Percentiles rank a stretch among this genome's conserved stretches.
Evolutionary conservation across 2,797 vertebrate species (phyloP).

Genomic region (Danio kyathit): DNA sequence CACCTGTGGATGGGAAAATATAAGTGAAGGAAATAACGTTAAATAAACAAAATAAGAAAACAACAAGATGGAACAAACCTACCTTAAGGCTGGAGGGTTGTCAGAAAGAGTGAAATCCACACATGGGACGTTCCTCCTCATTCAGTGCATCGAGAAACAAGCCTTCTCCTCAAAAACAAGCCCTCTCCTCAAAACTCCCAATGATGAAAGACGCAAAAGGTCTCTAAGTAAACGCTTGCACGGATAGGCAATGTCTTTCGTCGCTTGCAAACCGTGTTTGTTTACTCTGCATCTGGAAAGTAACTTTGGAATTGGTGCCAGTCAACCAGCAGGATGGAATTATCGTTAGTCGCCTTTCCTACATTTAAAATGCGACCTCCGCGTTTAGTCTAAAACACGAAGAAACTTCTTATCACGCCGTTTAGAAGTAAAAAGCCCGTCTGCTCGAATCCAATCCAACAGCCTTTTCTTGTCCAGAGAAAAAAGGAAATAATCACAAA

Average conservation of each 20-base stretch:
- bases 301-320: conserved; percentile 41
- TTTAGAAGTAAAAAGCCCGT: conserved; percentile 51
- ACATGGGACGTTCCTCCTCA: conserved; percentile 48
- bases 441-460: conserved; percentile 61
- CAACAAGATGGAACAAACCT: conserved; percentile 34
- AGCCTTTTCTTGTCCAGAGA: conserved; percentile 46
- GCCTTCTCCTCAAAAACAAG: conserved; percentile 19
- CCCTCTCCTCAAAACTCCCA: conserved; percentile 25
- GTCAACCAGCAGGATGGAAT: conserved; percentile 38
- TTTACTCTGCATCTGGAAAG: conserved; percentile 52
- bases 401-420: conserved; percentile 41
- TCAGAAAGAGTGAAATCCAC: conserved; percentile 45
- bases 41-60: not conserved
- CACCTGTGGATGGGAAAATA: conserved; percentile 53
- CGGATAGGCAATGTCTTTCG: conserved; percentile 18
- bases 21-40: not conserved
- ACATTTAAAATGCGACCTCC: conserved; percentile 40
- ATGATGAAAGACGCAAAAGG: conserved; percentile 15
- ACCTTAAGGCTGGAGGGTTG: not conserved
- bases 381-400: conserved; percentile 5
- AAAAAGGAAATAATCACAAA: conserved; percentile 54
- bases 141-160: conserved; percentile 46
- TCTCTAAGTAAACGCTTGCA: conserved; percentile 9
- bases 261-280: conserved; percentile 32
- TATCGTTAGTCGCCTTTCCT: conserved; percentile 16